These are phyloP conservation scores for Metaphire vulgaris DNA, from an alignment of 1,140 invertebrate genomes.

Conservation along the genomic window DNA sequence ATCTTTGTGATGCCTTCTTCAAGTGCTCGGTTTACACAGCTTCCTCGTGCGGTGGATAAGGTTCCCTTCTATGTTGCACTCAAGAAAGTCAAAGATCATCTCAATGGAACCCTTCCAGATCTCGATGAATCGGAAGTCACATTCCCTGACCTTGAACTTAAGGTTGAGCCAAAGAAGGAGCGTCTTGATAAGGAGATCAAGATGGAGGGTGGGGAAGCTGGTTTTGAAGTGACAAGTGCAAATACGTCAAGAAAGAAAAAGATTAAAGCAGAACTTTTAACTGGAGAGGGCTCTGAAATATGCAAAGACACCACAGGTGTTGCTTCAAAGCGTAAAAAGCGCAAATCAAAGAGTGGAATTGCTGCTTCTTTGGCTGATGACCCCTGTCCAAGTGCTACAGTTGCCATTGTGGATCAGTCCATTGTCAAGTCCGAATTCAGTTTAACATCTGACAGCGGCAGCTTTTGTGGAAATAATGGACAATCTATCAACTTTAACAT, in stretches of 20 bases:
- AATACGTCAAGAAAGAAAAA: not conserved
- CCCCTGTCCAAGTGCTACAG: no score
- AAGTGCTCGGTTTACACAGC: constrained; percentile 86
- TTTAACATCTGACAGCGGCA: no score
- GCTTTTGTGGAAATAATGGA: no score
- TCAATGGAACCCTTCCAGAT: constrained; percentile 79
- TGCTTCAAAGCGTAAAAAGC: no score
- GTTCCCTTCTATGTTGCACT: constrained; percentile 91
- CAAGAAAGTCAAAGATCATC: constrained; percentile 87
- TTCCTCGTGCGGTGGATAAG: constrained; percentile 90
- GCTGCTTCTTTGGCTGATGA: no score
- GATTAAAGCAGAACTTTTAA: no score
- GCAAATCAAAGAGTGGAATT: no score
- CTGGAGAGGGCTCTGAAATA: no score
- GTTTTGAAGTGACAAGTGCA: not conserved
- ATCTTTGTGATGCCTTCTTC: constrained; percentile 99
- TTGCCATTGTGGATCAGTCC: no score
- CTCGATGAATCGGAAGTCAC: constrained; percentile 85
- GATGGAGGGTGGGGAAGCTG: not conserved
- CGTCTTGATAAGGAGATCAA: not conserved
- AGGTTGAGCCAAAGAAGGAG: constrained; percentile 39
- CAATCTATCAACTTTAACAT: no score
- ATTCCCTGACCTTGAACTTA: constrained; percentile 60
- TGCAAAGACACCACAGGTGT: no score
- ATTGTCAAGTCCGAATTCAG: no score